Base-by-base conservation (phyloP, 2,888 invertebrate species). In the Lithophane semibrunnea region DNA sequence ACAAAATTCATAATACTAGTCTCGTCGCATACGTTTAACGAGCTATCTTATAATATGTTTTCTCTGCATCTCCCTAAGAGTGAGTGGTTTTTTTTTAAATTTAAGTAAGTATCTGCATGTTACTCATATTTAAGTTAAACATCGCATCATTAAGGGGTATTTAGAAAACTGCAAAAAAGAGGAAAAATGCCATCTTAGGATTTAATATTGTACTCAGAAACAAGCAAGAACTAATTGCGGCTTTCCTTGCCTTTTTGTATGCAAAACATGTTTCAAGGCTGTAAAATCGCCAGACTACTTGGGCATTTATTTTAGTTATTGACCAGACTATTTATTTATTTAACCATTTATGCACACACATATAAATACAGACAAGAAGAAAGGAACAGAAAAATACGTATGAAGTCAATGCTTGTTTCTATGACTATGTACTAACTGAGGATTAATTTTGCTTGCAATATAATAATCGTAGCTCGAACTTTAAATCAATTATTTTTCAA, bases 161-260 rank as follows among this genome's bases (percentile, higher is more conserved):
- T 29, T 24, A 3, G 5, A 5, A 37, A 52, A 18, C 0, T 2
- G 1, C 9, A 24, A 44, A 60, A 18, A 42, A 16, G 24, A 2
- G 4, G 13, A 3, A 1, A 52, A 47, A 63, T 58, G 2, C 5
- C 70, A 8, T 10, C 9, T 44, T 52, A 49, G 9, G 24, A 29
- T 42, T 65, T 56, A 60, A 9, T 18, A 12, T 64, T 5, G 21
- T 54, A 29, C 16, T 63, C 29, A 44, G n/a, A 69, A 66, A 82
- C 61, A 83, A 83, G 73, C n/a, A 78, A 13, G 16, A 79, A 73
- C 69, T 82, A 83, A 83, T 82, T 83, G 61, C 56, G 21, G 42
- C 56, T 64, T 63, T 68, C 4, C 10, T n/a, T 13, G 21, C 67
- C 58, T 77, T 78, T 77, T 70, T 78, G 61, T 29, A 82, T 70